phyloP scores from a whole-genome alignment of 2,888 invertebrate species.

The Frankliniella intonsa region DNA sequence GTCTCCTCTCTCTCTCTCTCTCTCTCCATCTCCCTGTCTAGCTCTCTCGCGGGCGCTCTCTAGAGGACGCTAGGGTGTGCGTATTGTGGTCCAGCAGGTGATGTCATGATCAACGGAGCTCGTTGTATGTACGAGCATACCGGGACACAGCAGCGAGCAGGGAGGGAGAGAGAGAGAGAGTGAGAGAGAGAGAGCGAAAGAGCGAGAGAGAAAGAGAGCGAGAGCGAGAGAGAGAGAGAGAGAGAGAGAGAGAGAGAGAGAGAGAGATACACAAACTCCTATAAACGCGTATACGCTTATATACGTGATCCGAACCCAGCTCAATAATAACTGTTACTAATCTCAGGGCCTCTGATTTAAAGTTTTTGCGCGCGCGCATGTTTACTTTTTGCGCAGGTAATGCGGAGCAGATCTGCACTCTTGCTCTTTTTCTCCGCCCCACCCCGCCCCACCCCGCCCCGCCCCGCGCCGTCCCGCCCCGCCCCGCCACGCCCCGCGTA shows the following conservation, averaged over 20 bases:
- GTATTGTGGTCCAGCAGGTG: neutral
- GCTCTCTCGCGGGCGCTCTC: no score
- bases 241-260: no score
- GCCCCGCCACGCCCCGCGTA: no score
- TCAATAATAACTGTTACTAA: no score
- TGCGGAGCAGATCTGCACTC: no score
- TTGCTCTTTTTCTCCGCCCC: no score
- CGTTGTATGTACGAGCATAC: neutral
- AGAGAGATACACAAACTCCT: neutral
- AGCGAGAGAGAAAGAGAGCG: conserved; percentile 1
- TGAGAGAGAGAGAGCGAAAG: neutral
- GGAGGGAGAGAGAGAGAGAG: neutral
- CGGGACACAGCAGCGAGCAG: neutral
- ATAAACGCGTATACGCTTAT: neutral
- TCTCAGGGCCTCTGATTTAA: no score
- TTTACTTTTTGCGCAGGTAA: no score
- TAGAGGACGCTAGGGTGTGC: neutral
- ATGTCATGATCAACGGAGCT: neutral
- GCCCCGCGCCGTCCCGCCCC: no score
- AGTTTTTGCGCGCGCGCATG: no score
- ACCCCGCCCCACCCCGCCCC: no score
- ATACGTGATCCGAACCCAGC: no score
- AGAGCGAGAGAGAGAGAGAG: neutral
- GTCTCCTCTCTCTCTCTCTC: neutral
- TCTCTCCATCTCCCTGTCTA: neutral